Evolutionary conservation across 2,113 vertebrate genomes (phyloP).

Genomic region (Sceloporus tristichus): DNA sequence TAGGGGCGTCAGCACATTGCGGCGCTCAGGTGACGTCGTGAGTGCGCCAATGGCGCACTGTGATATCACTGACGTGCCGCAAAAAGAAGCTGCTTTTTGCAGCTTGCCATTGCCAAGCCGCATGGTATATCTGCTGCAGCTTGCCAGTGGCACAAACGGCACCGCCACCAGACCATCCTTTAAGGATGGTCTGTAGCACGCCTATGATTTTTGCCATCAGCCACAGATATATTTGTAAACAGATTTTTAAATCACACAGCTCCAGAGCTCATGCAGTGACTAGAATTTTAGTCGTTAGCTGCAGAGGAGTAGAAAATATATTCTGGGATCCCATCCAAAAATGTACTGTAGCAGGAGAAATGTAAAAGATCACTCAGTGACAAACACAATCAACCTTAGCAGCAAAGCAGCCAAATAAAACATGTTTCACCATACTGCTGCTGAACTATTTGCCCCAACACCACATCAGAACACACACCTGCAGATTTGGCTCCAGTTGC

Average conservation of each 20-base stretch:
- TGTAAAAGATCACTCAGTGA: not conserved
- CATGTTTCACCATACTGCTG: not conserved
- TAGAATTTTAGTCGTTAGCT: not conserved
- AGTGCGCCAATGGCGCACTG: too few species aligned
- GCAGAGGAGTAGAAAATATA: not conserved
- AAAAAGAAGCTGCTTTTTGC: too few species aligned
- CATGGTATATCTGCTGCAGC: too few species aligned
- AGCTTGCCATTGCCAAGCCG: too few species aligned
- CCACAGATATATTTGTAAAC: not conserved
- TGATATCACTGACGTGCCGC: too few species aligned
- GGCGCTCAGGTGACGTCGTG: too few species aligned
- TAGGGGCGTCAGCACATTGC: too few species aligned
- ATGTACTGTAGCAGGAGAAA: not conserved
- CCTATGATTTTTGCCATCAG: not conserved
- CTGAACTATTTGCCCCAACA: not conserved
- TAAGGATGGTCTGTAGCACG: too few species aligned
- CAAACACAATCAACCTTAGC: not conserved
- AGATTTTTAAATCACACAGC: not conserved
- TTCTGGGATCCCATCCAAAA: not conserved
- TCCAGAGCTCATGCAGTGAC: not conserved
- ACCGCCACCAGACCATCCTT: too few species aligned
- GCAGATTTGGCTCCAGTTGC: rapidly evolving
- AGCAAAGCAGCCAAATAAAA: not conserved
- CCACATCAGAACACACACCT: not conserved
- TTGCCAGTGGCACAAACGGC: too few species aligned